Conservation (phyloP, 2,113 vertebrate species). For the Dasyprocta punctata region DNA sequence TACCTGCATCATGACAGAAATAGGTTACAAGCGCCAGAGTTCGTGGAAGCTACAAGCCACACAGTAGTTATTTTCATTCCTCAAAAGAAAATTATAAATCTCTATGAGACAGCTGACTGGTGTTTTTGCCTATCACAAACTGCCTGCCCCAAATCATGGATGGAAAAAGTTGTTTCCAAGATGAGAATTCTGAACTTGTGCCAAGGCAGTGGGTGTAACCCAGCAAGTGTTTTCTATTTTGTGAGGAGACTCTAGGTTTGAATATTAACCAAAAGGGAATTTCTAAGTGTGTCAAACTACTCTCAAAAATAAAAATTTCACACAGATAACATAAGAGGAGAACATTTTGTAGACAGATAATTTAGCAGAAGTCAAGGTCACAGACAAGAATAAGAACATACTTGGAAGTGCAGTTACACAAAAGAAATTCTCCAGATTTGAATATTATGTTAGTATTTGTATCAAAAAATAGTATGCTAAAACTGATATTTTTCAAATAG, state of each 20-base stretch:
- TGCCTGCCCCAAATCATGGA: background rate
- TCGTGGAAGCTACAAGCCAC: background rate
- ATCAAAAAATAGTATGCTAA: background rate
- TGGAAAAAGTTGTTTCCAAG: background rate
- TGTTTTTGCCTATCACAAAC: background rate
- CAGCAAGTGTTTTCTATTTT: background rate
- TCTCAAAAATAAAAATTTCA: background rate
- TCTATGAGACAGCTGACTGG: background rate
- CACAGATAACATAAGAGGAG: background rate
- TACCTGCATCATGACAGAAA: background rate
- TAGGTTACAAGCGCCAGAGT: background rate
- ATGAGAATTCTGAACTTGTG: background rate
- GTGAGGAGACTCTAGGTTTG: background rate
- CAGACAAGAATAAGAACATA: background rate
- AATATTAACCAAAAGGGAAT: conserved; percentile 29
- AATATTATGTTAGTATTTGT: background rate
- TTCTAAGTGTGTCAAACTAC: background rate
- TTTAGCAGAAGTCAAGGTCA: background rate
- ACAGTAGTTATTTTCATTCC: background rate
- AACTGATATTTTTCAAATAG: background rate
- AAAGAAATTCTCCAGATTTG: background rate
- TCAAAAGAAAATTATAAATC: background rate
- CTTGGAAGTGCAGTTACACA: background rate
- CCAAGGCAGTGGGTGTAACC: background rate
- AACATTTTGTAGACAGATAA: background rate